These are phyloP conservation scores for Diplodus sargus DNA, from an alignment of 2,797 vertebrate genomes.

Conservation along the genomic window DNA sequence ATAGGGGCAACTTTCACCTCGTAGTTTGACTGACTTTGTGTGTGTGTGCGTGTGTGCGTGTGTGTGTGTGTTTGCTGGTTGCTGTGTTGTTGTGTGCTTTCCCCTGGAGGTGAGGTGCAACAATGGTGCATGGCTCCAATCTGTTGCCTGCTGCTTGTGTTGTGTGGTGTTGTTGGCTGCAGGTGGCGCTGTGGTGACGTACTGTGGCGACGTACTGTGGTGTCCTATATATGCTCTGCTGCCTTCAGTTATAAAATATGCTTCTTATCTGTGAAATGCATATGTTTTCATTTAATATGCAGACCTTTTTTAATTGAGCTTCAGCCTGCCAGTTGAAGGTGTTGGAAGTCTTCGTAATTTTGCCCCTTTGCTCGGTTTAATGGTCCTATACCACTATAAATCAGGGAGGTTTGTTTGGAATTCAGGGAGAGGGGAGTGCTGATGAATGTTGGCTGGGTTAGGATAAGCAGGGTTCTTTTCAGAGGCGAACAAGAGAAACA, in stretches of 20 bases:
- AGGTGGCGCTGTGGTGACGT: conserved; percentile 48
- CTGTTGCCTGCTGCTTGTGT: conserved; percentile 71
- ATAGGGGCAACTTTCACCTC: conserved; percentile 71
- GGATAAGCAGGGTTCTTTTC: conserved; percentile 50
- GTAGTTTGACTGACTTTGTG: conserved; percentile 47
- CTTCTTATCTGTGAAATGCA: conserved; percentile 12
- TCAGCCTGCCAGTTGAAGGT: neutral
- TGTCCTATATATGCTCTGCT: conserved; percentile 25
- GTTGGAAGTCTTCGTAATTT: conserved; percentile 6
- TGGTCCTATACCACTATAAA: neutral
- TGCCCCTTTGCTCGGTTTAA: conserved; percentile 12
- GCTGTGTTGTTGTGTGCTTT: conserved; percentile 36
- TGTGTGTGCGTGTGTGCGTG: conserved; percentile 6
- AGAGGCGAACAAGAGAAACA: conserved; percentile 11
- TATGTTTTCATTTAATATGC: neutral
- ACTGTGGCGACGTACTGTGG: conserved; percentile 30
- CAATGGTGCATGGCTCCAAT: conserved; percentile 76
- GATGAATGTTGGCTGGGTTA: conserved; percentile 47
- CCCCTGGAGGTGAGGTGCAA: conserved; percentile 47
- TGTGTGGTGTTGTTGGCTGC: conserved; percentile 65
- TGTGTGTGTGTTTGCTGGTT: conserved; percentile 8
- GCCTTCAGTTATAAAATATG: conserved; percentile 17
- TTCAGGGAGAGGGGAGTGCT: conserved; percentile 17
- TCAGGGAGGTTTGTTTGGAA: conserved; percentile 6
- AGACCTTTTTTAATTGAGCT: neutral